Evolutionary conservation across 1,140 invertebrate genomes (phyloP).

Genomic region (Paraescarpia echinospica): DNA sequence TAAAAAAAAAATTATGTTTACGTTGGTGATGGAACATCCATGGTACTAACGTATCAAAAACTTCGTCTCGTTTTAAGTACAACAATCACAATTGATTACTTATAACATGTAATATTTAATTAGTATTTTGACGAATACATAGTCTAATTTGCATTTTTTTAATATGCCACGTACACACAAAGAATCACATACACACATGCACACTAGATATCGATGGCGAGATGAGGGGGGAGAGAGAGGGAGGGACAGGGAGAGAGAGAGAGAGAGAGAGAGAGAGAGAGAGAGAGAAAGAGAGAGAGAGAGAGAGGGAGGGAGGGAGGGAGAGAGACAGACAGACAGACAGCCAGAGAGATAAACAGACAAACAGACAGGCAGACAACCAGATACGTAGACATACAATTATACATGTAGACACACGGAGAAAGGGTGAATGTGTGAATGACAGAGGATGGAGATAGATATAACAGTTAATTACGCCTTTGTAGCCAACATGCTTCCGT

Average conservation of each 20-base stretch:
- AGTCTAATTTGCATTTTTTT: no score
- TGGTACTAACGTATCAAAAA: no score
- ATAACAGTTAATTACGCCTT: not conserved
- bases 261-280: slow-evolving; percentile 5
- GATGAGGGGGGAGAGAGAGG: no score
- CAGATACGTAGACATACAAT: not conserved
- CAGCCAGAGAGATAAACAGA: no score
- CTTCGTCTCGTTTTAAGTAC: no score
- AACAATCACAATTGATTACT: no score
- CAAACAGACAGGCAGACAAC: not conserved
- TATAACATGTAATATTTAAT: no score
- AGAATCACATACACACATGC: not conserved
- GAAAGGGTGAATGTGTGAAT: not conserved
- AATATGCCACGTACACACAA: not conserved
- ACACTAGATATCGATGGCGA: not conserved
- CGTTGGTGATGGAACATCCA: no score
- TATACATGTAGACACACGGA: not conserved
- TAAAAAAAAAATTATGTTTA: no score
- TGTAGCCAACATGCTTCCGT: not conserved
- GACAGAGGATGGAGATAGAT: not conserved
- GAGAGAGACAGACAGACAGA: no score
- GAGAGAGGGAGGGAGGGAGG: slow-evolving; percentile 12
- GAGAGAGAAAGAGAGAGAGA: slow-evolving; percentile 18
- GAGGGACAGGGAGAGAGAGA: no score
- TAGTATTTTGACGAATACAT: no score